Evolutionary conservation across 2,797 vertebrate species (phyloP).

Genomic region (Anguilla anguilla): DNA sequence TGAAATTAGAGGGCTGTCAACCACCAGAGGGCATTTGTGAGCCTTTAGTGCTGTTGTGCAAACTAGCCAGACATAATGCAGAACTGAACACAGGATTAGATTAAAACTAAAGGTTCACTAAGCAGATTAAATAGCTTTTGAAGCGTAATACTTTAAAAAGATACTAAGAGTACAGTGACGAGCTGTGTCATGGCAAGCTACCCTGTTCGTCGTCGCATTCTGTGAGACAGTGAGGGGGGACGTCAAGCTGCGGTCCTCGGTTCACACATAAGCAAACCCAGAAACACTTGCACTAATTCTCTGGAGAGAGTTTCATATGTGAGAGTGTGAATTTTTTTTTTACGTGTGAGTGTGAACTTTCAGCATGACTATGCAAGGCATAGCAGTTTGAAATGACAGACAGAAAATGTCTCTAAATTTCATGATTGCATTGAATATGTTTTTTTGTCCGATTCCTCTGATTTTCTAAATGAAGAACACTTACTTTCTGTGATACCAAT

Average conservation of each 20-base stretch:
- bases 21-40: slow-evolving; percentile 20
- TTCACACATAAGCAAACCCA: not conserved
- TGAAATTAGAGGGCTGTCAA: not conserved
- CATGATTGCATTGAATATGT: not conserved
- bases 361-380: not conserved
- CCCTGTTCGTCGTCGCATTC: not conserved
- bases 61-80: not conserved
- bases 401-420: not conserved
- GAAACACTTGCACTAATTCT: too few relatives aligned
- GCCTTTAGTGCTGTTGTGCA: not conserved
- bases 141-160: not conserved
- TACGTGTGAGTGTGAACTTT: not conserved
- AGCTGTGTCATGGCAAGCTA: not conserved
- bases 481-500: too few relatives aligned
- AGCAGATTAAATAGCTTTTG: not conserved
- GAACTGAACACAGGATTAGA: not conserved
- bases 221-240: not conserved
- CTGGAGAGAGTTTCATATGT: not conserved
- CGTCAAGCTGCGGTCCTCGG: not conserved
- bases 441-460: not conserved
- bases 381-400: not conserved
- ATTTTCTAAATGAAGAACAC: not conserved
- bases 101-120: not conserved
- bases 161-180: not conserved
- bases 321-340: not conserved